These are phyloP conservation scores for Amphiprion clarkii DNA, from an alignment of 2,797 vertebrate species.

Conservation along the genomic window DNA sequence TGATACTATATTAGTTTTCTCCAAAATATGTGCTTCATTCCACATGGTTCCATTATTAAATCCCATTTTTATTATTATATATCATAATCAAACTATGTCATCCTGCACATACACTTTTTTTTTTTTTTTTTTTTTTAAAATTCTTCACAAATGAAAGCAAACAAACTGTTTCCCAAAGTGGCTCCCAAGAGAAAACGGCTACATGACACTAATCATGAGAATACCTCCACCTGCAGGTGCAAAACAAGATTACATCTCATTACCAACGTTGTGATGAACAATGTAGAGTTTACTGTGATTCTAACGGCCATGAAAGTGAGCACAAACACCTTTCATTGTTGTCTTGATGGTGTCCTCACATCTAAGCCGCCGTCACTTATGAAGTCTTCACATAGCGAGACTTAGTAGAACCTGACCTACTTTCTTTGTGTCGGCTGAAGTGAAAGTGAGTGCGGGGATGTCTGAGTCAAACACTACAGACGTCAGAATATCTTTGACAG, in stretches of 20 bases:
- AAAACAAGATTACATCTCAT: conserved; percentile 62
- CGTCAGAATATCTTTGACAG: conserved; percentile 60
- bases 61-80: background rate
- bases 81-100: background rate
- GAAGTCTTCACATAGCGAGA: conserved; percentile 41
- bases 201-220: conserved; percentile 54
- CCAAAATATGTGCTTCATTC: conserved; percentile 2
- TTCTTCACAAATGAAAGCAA: background rate
- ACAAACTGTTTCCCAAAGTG: background rate
- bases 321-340: conserved; percentile 49
- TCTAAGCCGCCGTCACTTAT: conserved; percentile 47
- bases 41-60: background rate
- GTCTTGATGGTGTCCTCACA: conserved; percentile 46
- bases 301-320: conserved; percentile 28
- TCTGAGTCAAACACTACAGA: conserved; percentile 59
- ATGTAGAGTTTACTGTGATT: conserved; percentile 21
- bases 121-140: background rate
- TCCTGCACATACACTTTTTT: conserved; percentile 8
- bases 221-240: conserved; percentile 78
- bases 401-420: conserved; percentile 69
- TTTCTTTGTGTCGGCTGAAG: conserved; percentile 61
- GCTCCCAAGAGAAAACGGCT: conserved; percentile 8
- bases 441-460: conserved; percentile 51
- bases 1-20: background rate
- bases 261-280: conserved; percentile 37